phyloP scores from a whole-genome alignment of 2,113 vertebrate genomes.

The Sminthopsis crassicaudata region DNA sequence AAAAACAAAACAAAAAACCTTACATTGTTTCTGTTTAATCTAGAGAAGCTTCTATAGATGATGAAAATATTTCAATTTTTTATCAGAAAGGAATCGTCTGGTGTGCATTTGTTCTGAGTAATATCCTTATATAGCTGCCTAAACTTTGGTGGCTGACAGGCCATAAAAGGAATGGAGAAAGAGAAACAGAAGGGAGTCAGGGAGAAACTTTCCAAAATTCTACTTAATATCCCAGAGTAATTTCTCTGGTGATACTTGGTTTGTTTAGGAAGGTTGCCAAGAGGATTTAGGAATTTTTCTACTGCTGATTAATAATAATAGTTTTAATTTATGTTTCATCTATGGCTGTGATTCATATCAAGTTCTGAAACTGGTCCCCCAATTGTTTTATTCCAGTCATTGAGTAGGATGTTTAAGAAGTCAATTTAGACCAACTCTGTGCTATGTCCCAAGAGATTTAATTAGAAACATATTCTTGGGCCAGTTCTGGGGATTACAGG shows the following conservation, averaged over 20 bases:
- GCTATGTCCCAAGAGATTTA: conserved; percentile 71
- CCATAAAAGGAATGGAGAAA: conserved; percentile 68
- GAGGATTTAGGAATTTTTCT: conserved; percentile 73
- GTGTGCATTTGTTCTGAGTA: conserved; percentile 50
- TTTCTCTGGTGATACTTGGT: conserved; percentile 70
- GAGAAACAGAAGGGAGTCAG: conserved; percentile 27
- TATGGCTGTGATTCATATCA: conserved; percentile 73
- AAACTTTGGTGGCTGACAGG: conserved; percentile 57
- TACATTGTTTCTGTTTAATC: background rate
- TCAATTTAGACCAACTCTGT: conserved; percentile 62
- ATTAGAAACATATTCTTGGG: conserved; percentile 71
- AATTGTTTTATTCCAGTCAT: conserved; percentile 68
- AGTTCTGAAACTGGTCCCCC: conserved; percentile 58
- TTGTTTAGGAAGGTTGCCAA: conserved; percentile 75
- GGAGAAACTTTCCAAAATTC: conserved; percentile 63
- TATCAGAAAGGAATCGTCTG: conserved; percentile 25
- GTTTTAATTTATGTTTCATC: conserved; percentile 69
- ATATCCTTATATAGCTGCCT: conserved; percentile 53
- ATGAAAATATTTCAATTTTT: conserved; percentile 16
- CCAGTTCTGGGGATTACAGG: conserved; percentile 77
- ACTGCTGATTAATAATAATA: conserved; percentile 72
- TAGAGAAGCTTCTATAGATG: conserved; percentile 18
- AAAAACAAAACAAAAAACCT: background rate
- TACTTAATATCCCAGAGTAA: conserved; percentile 45
- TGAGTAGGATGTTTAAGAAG: conserved; percentile 65